These are phyloP conservation scores for Cuniculus paca DNA, from an alignment of 2,797 vertebrate species.

Conservation along the genomic window DNA sequence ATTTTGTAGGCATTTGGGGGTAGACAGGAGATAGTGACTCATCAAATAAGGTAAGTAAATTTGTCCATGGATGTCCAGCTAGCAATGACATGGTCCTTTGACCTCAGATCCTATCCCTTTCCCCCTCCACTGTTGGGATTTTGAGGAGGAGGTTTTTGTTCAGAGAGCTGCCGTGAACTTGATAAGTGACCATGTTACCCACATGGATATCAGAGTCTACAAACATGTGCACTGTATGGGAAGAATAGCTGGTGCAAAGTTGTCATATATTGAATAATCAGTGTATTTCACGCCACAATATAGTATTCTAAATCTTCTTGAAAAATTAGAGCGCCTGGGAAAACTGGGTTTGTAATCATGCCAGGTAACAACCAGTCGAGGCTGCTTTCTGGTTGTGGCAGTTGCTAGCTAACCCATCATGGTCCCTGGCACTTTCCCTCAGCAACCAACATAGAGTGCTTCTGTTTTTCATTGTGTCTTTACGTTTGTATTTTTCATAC, in stretches of 20 bases:
- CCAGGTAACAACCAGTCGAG: neutral
- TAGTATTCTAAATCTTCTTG: neutral
- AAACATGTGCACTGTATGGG: neutral
- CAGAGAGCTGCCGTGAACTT: neutral
- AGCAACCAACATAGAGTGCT: neutral
- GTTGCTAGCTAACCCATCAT: neutral
- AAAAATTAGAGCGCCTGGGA: neutral
- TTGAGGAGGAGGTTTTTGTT: neutral
- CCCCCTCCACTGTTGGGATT: neutral
- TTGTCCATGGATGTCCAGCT: neutral
- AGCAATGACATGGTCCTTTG: neutral
- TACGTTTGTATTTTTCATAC: neutral
- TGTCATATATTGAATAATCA: neutral
- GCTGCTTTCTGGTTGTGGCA: neutral
- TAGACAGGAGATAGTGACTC: neutral
- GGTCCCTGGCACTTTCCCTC: too few relatives aligned
- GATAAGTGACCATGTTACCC: neutral
- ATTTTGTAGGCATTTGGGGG: neutral
- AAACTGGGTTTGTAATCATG: neutral
- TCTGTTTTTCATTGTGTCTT: neutral
- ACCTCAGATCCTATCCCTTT: neutral
- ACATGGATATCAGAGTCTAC: neutral
- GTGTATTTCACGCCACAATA: neutral
- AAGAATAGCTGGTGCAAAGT: neutral
- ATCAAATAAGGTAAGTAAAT: neutral